Evolutionary conservation across 37 sponge, comb jelly and placozoan genomes (phyloP).

Genomic region (Tethya wilhelma): DNA sequence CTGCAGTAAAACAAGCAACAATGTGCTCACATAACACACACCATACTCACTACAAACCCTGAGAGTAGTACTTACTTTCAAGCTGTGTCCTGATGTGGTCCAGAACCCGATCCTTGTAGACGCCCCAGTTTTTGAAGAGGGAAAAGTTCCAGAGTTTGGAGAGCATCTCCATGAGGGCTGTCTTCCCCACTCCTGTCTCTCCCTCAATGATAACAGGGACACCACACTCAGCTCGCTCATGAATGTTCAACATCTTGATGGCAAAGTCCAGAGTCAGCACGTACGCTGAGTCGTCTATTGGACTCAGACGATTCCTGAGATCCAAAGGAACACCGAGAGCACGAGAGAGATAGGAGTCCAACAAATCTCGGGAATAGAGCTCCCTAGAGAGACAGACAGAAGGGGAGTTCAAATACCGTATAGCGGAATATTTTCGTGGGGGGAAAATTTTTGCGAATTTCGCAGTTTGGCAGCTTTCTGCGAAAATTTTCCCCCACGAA

Average conservation of each 20-base stretch:
- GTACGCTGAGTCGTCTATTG: slow-evolving; percentile 73
- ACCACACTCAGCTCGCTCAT: slow-evolving; percentile 83
- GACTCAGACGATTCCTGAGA: slow-evolving; percentile 38
- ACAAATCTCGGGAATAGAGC: slow-evolving; percentile 51
- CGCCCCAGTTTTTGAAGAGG: slow-evolving; percentile 48
- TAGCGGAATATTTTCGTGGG: too few relatives aligned
- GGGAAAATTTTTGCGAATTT: too few relatives aligned
- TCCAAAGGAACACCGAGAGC: slow-evolving; percentile 67
- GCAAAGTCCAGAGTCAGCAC: slow-evolving; percentile 87
- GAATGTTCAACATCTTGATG: slow-evolving; percentile 83
- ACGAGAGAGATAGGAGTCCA: slow-evolving; percentile 73
- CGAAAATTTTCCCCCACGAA: too few relatives aligned
- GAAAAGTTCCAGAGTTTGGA: slow-evolving; percentile 75
- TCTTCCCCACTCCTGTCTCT: slow-evolving; percentile 94
- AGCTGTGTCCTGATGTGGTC: slow-evolving; percentile 40
- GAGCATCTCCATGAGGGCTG: slow-evolving; percentile 81
- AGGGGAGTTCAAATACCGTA: too few relatives aligned
- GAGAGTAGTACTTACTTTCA: slow-evolving; percentile 1
- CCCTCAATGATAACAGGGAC: slow-evolving; percentile 91
- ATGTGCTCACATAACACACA: neutral
- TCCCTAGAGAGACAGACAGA: slow-evolving; percentile 41
- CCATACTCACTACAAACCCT: neutral
- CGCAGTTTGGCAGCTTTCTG: too few relatives aligned
- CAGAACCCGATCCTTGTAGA: slow-evolving; percentile 35
- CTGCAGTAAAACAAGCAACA: neutral